These are phyloP conservation scores for Eunapius fragilis DNA, from an alignment of 37 sponge, comb jelly and placozoan species.

Conservation along the genomic window DNA sequence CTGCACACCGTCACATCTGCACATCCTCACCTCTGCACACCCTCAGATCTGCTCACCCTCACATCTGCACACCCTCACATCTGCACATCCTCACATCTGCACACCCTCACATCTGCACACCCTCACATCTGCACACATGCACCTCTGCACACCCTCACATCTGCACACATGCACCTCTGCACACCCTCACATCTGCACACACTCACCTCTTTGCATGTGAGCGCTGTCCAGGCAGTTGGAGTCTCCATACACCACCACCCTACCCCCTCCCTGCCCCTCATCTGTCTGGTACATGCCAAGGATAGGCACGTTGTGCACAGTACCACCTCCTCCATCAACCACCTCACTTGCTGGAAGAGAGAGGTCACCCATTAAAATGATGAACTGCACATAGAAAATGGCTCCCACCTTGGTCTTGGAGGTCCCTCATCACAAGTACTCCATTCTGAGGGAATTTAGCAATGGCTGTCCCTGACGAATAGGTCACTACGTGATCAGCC, in stretches of 20 bases:
- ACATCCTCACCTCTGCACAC: background rate
- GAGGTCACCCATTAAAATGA: background rate
- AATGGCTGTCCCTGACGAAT: constrained; percentile 84
- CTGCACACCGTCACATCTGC: background rate
- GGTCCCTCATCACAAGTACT: constrained; percentile 57
- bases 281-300: constrained; percentile 82
- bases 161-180: background rate
- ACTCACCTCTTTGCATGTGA: constrained; percentile 78
- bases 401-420: constrained; percentile 85
- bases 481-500: constrained; percentile 43
- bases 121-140: background rate
- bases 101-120: background rate
- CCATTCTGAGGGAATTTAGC: constrained; percentile 73
- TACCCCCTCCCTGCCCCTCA: constrained; percentile 56
- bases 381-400: too few relatives aligned
- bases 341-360: constrained; percentile 73
- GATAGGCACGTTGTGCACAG: constrained; percentile 68
- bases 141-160: background rate
- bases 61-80: too few relatives aligned
- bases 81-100: background rate
- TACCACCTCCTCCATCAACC: constrained; percentile 25
- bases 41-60: background rate
- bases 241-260: constrained; percentile 90
- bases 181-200: background rate
- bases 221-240: constrained; percentile 97